These are phyloP conservation scores for Puffinus mauretanicus DNA, from an alignment of 2,113 vertebrate genomes.

Conservation along the genomic window DNA sequence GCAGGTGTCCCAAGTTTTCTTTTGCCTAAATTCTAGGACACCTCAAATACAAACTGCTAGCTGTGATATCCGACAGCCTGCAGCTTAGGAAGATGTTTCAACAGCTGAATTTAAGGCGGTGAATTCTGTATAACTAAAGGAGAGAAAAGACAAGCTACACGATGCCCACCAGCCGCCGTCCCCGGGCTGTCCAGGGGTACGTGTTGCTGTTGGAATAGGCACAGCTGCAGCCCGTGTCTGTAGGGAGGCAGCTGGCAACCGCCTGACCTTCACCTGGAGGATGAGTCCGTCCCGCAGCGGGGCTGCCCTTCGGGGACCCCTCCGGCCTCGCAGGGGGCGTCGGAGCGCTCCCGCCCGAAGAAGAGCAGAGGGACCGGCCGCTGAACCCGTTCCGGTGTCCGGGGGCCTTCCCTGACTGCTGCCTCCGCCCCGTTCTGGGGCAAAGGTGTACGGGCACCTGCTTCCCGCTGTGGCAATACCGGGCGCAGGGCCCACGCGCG, in stretches of 20 bases:
- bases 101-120: accelerated
- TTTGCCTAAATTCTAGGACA: accelerated
- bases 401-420: background rate
- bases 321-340: background rate
- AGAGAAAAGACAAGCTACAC: background rate
- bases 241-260: too few relatives aligned
- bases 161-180: background rate
- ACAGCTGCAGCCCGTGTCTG: too few relatives aligned
- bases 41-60: accelerated
- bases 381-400: background rate
- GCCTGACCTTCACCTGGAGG: too few relatives aligned
- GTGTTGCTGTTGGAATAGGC: accelerated
- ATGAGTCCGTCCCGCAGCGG: too few relatives aligned
- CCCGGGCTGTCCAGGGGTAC: too few relatives aligned
- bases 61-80: accelerated
- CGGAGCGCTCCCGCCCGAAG: background rate
- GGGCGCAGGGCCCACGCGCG: too few relatives aligned
- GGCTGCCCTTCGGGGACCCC: background rate
- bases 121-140: background rate
- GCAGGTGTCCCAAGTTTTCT: accelerated
- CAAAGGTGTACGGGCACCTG: too few relatives aligned
- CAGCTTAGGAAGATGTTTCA: background rate
- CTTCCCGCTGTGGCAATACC: too few relatives aligned
- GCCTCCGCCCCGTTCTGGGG: too few relatives aligned
- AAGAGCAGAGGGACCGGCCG: background rate